phyloP scores from a whole-genome alignment of 2,797 vertebrate species.

The Tragelaphus eurycerus region DNA sequence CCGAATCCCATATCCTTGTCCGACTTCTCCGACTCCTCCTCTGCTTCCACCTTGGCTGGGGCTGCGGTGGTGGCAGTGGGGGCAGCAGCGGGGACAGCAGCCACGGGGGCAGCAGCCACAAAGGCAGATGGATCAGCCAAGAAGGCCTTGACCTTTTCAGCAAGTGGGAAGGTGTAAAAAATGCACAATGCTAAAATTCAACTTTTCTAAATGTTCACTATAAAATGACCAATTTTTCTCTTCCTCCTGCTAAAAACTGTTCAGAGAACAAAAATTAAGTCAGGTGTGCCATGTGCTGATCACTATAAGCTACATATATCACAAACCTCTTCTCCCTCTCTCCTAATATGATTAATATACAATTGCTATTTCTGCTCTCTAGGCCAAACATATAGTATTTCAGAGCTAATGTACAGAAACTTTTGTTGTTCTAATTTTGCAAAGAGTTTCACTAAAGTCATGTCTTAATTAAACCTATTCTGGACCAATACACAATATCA shows the following conservation, averaged over 20 bases:
- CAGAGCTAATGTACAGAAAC: background rate
- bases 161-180: background rate
- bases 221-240: background rate
- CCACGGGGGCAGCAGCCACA: no score
- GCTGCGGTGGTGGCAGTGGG: no score
- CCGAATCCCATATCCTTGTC: no score
- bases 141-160: no score
- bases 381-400: background rate
- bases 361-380: background rate
- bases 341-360: background rate
- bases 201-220: background rate
- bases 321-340: background rate
- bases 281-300: background rate
- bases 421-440: background rate
- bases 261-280: constrained; percentile 17
- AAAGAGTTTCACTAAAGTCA: background rate
- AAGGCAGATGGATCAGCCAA: no score
- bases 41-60: no score
- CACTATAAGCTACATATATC: background rate
- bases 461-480: background rate
- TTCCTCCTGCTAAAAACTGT: background rate
- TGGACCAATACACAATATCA: background rate
- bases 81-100: no score
- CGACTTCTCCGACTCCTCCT: no score
- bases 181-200: background rate